Evolutionary conservation across 1,140 invertebrate species (phyloP), one percentile per base, ranked within the genome.

Genomic region (Drosophila ironensis): DNA sequence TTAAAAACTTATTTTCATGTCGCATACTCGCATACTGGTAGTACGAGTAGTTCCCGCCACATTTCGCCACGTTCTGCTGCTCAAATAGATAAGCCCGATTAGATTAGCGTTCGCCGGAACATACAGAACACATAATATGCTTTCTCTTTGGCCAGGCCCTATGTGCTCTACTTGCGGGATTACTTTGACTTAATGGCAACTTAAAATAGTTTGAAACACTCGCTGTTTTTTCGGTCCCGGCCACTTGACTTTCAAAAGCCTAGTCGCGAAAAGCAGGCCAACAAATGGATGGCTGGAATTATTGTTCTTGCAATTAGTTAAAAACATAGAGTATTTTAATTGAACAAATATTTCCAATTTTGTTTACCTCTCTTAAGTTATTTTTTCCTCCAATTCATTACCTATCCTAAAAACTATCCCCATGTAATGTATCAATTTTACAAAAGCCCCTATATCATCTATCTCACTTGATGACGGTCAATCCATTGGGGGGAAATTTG

Each of bases 1-100:
- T 35, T 38, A 25, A n/a, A 50, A 69, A 69, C 51, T 50, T 50
- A 60, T 51, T 60, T 52, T 70, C 40, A 41, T 41, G 35, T 42
- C 38, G 51, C 38, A n/a, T n/a, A n/a, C n/a, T n/a, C n/a, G n/a
- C n/a, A 5, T 22, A 3, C 20, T 5, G 5, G 20, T 22, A 22
- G 20, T 22, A 3, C 5, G 2, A 37, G 16, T 37, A 33, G 30
- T 25, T 20, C 8, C 12, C 30, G 50, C 9, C 38, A 37, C 56
- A 70, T 70, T 70, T 52, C 67, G 0, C 33, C 46, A 35, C 66
- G 14, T 12, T n/a, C 45, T 44, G 38, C 37, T 60, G 40, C 14
- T 37, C 11, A 27, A 46, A 72, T 53, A 77, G 73, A 53, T 72
- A 61, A 67, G 78, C 68, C 37, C 56, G 78, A 82, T 82, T 78